Evolutionary conservation across 1,140 invertebrate species (phyloP), one percentile per base, ranked within the genome.

Genomic region (Eciton burchellii): DNA sequence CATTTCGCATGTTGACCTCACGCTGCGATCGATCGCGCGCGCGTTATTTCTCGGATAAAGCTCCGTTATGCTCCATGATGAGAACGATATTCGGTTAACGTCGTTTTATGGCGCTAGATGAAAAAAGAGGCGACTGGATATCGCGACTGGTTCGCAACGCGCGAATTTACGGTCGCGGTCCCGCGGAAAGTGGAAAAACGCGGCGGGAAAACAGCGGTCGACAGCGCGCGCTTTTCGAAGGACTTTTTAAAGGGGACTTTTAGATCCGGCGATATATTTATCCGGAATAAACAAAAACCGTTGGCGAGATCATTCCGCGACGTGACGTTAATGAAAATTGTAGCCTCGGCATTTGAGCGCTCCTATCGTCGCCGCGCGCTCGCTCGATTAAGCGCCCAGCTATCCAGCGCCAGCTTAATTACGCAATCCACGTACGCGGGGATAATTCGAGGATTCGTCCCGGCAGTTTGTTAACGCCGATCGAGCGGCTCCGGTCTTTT

Each of bases 341-440:
- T 79, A 49, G 45, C 49, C 60, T 24, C 57, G 49, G 12, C 24
- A 45, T 68, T n/a, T 70, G 63, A 68, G 47, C 49, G 56, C 11
- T 41, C 9, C 66, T 68, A 88, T 84, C 83, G 73, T 45, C 59
- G 59, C 26, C 24, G 83, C 82, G 47, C 63, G 73, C 81, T 68
- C 81, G 82, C 74, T 82, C 86, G 86, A 88, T 87, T 88, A 88
- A 88, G 81, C 85, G 86, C 84, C 6, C 35, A 83, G 84, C 81
- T 87, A 87, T 59, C 60, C 65, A 66, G 47, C 47, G 21, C 82
- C 70, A 26, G 86, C 77, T 88, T 88, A 87, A 88, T 88, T 88
- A 84, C 82, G 85, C 81, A 82, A 83, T 86, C 72, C 56, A 52
- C 49, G 65, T 29, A 77, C 79, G n/a, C 68, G 11, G 52, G 45